These are phyloP conservation scores for Lasioglossum morio DNA, from an alignment of 2,888 invertebrate species.

Conservation along the genomic window DNA sequence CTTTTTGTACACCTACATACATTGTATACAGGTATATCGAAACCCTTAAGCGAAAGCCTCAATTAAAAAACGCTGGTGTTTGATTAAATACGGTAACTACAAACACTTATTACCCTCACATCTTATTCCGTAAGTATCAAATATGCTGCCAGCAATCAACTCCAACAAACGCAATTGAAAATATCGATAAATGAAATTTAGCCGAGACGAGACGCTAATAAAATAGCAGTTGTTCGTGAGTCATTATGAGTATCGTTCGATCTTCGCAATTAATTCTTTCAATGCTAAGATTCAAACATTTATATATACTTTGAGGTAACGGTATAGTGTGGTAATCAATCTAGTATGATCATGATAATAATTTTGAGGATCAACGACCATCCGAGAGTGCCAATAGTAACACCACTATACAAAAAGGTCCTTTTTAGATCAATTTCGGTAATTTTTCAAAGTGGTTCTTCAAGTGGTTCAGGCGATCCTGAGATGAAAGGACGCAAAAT, in stretches of 20 bases:
- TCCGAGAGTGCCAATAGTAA: background rate
- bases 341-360: background rate
- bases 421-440: background rate
- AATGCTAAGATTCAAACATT: background rate
- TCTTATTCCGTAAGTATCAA: conserved; percentile 41
- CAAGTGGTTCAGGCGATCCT: background rate
- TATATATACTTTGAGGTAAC: background rate
- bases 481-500: background rate
- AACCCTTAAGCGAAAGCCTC: conserved; percentile 66
- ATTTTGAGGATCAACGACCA: background rate
- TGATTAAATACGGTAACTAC: conserved; percentile 61
- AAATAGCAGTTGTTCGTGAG: background rate
- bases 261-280: background rate
- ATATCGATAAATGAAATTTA: conserved; percentile 11
- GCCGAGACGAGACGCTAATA: background rate
- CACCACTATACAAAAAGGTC: background rate
- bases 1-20: conserved; percentile 75
- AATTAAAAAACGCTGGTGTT: conserved; percentile 58
- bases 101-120: conserved; percentile 48
- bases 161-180: conserved; percentile 19
- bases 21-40: conserved; percentile 66
- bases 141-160: conserved; percentile 15
- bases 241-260: conserved; percentile 7
- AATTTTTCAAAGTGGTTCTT: background rate
- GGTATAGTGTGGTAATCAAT: background rate